These are phyloP conservation scores for Rhagophthalmus giganteus DNA, from an alignment of 2,888 invertebrate genomes.

Conservation along the genomic window DNA sequence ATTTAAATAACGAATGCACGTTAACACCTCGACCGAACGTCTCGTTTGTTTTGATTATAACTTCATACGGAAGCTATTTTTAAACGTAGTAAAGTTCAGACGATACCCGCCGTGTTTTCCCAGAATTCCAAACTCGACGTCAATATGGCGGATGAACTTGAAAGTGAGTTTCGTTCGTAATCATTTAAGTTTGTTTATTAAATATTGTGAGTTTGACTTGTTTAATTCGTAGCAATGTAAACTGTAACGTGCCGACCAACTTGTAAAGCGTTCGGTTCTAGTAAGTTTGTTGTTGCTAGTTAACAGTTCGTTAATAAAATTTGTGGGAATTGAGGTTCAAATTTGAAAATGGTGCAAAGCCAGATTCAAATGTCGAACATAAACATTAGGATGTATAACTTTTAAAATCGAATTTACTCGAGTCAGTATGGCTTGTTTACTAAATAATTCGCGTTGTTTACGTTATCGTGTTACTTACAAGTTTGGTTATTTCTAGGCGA, in stretches of 20 bases:
- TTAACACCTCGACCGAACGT: background rate
- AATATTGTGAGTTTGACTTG: conserved; percentile 4
- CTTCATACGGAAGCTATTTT: conserved; percentile 28
- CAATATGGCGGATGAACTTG: conserved; percentile 81
- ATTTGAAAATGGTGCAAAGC: conserved; percentile 53
- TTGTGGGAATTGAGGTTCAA: conserved; percentile 44
- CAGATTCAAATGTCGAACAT: conserved; percentile 49
- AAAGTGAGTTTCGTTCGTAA: conserved; percentile 66
- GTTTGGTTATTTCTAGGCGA: conserved; percentile 54
- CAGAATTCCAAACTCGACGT: conserved; percentile 56
- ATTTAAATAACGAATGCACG: background rate
- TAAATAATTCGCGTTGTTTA: background rate
- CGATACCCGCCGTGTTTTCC: conserved; percentile 40
- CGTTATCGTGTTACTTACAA: background rate
- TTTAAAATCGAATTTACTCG: conserved; percentile 9
- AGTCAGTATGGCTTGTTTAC: conserved; percentile 2
- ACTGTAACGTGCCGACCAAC: no score
- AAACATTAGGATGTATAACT: conserved; percentile 18
- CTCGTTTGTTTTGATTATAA: background rate
- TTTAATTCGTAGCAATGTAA: no score
- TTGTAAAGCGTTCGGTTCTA: no score
- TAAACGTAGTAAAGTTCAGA: conserved; percentile 32
- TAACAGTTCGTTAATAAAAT: conserved; percentile 24
- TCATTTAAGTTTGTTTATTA: conserved; percentile 45
- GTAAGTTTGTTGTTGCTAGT: background rate